Evolutionary conservation across 2,888 invertebrate genomes (phyloP).

Genomic region (Xestia xanthographa): DNA sequence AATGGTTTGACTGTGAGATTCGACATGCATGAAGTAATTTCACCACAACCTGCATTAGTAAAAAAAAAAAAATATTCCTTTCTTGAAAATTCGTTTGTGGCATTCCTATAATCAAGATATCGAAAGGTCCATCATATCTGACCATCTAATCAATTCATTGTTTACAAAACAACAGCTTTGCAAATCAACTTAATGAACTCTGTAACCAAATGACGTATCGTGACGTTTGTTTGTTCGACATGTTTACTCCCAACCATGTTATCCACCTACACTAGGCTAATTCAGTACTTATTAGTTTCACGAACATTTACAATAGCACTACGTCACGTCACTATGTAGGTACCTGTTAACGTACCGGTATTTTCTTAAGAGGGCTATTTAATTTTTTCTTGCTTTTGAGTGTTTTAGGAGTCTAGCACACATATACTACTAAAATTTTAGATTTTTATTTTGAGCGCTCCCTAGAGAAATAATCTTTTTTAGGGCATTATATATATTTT

Average conservation of each 20-base stretch:
- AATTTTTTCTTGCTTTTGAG: too few relatives aligned
- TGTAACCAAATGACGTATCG: conserved; percentile 49
- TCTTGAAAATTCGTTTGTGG: background rate
- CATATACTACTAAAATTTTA: too few relatives aligned
- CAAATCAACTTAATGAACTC: conserved; percentile 49
- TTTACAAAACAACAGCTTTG: conserved; percentile 45
- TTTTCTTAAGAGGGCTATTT: too few relatives aligned
- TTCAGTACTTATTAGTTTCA: conserved; percentile 25
- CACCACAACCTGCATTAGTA: conserved; percentile 1
- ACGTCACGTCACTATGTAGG: conserved; percentile 37
- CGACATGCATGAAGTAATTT: conserved; percentile 20
- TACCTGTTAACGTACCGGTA: conserved; percentile 6
- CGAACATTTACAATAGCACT: conserved; percentile 30
- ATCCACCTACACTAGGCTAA: conserved; percentile 39
- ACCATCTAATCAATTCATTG: conserved; percentile 35
- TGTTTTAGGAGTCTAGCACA: too few relatives aligned
- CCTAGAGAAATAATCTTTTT: too few relatives aligned
- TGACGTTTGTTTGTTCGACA: conserved; percentile 51
- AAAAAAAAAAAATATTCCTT: background rate
- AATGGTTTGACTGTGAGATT: conserved; percentile 16
- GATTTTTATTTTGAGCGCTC: too few relatives aligned
- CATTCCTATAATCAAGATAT: conserved; percentile 1
- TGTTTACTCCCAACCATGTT: conserved; percentile 46
- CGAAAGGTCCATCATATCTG: background rate
- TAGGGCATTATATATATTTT: too few relatives aligned